Evolutionary conservation across 1,140 invertebrate genomes (phyloP).

Genomic region (Bombus fervidus): DNA sequence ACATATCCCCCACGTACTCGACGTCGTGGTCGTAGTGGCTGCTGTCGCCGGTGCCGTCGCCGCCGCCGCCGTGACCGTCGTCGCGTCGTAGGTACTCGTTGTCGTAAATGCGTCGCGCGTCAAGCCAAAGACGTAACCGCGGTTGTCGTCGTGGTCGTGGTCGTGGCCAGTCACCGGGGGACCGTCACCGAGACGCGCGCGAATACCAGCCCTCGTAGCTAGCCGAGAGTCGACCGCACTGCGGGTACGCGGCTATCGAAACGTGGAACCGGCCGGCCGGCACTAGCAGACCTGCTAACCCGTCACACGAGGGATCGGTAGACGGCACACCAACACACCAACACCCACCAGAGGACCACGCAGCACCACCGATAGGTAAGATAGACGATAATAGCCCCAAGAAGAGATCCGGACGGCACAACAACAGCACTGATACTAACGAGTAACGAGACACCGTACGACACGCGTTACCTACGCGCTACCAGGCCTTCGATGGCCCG

Average conservation of each 20-base stretch:
- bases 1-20: constrained; percentile 69
- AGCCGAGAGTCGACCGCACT: constrained; percentile 57
- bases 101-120: constrained; percentile 47
- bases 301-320: constrained; percentile 57
- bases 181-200: constrained; percentile 25
- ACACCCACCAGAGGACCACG: constrained; percentile 53
- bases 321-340: constrained; percentile 63
- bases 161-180: constrained; percentile 34
- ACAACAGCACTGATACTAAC: constrained; percentile 58
- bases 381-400: constrained; percentile 35
- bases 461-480: constrained; percentile 62
- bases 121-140: constrained; percentile 24
- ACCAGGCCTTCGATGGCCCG: constrained; percentile 60
- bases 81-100: not conserved
- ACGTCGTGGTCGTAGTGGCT: constrained; percentile 61
- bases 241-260: constrained; percentile 58
- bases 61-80: constrained; percentile 34
- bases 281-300: constrained; percentile 16
- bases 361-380: constrained; percentile 50
- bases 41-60: constrained; percentile 40
- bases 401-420: constrained; percentile 65
- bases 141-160: not conserved
- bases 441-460: constrained; percentile 30
- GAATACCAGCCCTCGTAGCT: constrained; percentile 31
- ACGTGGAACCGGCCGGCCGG: constrained; percentile 59